Conservation (phyloP, 2,113 vertebrate genomes). For the Condylura cristata region DNA sequence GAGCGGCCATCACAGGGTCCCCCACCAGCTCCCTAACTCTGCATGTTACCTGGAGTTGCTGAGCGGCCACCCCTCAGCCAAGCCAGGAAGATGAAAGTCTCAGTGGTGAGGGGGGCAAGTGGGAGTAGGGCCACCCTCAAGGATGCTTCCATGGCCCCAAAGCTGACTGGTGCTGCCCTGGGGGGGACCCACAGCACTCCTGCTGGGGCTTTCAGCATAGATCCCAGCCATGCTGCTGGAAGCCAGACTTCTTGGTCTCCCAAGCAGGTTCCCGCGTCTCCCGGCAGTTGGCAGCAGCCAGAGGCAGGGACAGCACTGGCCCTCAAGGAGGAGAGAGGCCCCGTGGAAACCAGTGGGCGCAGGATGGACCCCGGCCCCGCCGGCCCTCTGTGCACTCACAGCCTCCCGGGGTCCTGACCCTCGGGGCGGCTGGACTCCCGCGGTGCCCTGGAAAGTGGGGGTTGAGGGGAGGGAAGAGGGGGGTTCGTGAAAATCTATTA, state of each 20-base stretch:
- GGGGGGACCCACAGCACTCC: background rate
- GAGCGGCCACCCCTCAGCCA: background rate
- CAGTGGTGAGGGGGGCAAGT: no score
- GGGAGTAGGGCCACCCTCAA: background rate
- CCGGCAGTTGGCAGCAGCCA: background rate
- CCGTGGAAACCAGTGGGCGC: background rate
- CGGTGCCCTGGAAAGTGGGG: background rate
- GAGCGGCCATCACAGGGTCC: accelerated
- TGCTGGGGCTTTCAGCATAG: no score
- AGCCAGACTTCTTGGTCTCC: background rate
- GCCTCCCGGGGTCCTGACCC: constrained; percentile 72
- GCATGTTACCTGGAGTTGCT: background rate
- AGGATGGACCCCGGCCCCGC: background rate
- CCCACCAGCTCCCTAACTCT: background rate
- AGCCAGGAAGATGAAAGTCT: background rate
- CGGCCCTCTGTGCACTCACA: constrained; percentile 59
- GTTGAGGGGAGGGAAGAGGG: background rate
- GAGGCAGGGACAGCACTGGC: background rate
- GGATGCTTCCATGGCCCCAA: background rate
- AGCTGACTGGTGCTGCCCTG: background rate
- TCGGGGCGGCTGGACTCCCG: background rate
- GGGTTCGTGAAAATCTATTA: constrained; percentile 77
- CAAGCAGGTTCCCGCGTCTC: background rate
- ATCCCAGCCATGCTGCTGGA: background rate
- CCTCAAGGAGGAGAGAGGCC: background rate